Evolutionary conservation across 2,797 vertebrate species (phyloP).

Genomic region (Notolabrus celidotus): DNA sequence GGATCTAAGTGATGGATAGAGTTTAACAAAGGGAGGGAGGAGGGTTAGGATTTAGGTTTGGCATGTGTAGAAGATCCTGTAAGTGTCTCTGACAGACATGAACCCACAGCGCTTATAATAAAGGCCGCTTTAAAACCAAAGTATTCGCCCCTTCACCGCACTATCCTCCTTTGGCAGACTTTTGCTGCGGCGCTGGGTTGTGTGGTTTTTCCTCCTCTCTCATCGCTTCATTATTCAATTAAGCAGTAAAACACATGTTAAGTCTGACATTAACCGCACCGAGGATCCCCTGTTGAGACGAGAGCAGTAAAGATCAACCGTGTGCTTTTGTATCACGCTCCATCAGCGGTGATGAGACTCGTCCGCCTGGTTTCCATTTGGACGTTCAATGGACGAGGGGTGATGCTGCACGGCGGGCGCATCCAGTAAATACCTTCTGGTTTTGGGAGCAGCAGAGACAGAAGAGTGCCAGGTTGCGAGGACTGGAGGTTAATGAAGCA

Average conservation of each 20-base stretch:
- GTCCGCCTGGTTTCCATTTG: slow-evolving; percentile 64
- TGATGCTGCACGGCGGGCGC: slow-evolving; percentile 48
- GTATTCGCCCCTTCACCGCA: slow-evolving; percentile 52
- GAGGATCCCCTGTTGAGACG: slow-evolving; percentile 60
- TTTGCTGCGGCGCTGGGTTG: slow-evolving; percentile 40
- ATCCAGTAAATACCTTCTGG: slow-evolving; percentile 53
- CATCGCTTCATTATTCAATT: slow-evolving; percentile 82
- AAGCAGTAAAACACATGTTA: slow-evolving; percentile 77
- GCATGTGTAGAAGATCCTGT: slow-evolving; percentile 39
- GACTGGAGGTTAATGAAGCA: slow-evolving; percentile 18
- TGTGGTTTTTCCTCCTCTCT: slow-evolving; percentile 72
- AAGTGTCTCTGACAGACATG: slow-evolving; percentile 58
- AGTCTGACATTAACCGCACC: slow-evolving; percentile 61
- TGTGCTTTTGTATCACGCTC: slow-evolving; percentile 57
- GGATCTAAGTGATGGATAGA: slow-evolving; percentile 45
- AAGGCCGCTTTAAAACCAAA: slow-evolving; percentile 61
- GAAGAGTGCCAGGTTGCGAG: slow-evolving; percentile 26
- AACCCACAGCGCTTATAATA: slow-evolving; percentile 45
- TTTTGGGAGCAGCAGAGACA: slow-evolving; percentile 30
- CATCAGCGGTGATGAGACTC: slow-evolving; percentile 49
- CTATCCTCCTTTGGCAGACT: slow-evolving; percentile 59
- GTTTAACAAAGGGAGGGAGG: slow-evolving; percentile 28
- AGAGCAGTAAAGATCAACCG: slow-evolving; percentile 60
- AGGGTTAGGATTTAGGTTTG: slow-evolving; percentile 32
- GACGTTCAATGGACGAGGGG: slow-evolving; percentile 17